Evolutionary conservation across 2,113 vertebrate species (phyloP), one percentile per base, ranked within the genome.

Genomic region (Brachypteracias leptosomus): DNA sequence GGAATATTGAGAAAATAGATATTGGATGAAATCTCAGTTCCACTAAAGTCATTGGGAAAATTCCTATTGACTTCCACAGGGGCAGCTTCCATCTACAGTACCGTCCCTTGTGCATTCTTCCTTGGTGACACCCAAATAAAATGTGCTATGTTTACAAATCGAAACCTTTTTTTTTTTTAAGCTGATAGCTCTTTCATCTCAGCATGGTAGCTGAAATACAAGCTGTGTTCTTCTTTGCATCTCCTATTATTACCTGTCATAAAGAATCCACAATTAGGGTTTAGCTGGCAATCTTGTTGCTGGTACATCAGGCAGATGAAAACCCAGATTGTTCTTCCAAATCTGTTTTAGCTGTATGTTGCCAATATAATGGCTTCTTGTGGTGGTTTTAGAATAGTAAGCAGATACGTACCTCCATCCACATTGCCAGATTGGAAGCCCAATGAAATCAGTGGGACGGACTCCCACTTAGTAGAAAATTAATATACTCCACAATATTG

Each of bases 211-310:
- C 79, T 85, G 85, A 93, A 93, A 93, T 89, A 90, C 85, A 93
- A 92, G 61, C 95, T 92, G 66, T 73, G 79, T 47, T 92, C 79
- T 81, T 93, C 85, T 77, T 68, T 88, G 65, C 72, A 81, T 94
- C 68, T 94, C 55, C 73, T 89, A 70, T 94, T 96, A 95, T 96
- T 96, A 96, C 83, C 92, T 95, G 95, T 90, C 95, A 94, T 91
- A 96, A 97, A 94, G 62, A 93, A 93, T 94, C 31, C 49, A 72
- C 77, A 94, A 87, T 96, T 95, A 95, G 76, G 40, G 58, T 95
- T 95, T 93, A 89, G 76, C 55, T 89, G 80, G 93, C 73, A 94
- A 87, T 90, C 95, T 87, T 8, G 1, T 29, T 84, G 49, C 80
- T 87, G 52, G 85, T 87, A 81, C 21, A 66, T 0, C 7, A 78